These are phyloP conservation scores for Anthopleura sola DNA, from an alignment of 64 coral and sea anemone species.

Conservation along the genomic window DNA sequence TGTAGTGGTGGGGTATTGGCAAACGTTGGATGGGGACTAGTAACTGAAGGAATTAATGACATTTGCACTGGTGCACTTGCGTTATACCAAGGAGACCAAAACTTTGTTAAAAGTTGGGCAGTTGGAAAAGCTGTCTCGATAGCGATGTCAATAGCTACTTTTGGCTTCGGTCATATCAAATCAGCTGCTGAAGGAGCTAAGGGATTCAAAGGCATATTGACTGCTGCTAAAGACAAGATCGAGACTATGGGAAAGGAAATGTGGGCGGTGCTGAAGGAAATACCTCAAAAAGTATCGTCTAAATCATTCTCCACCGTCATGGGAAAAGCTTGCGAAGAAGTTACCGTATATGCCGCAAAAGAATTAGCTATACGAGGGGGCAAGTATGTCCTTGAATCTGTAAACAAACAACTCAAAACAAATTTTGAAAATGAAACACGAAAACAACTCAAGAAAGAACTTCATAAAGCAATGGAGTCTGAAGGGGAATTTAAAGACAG, in stretches of 20 bases:
- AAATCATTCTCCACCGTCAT: not conserved
- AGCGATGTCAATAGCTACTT: not conserved
- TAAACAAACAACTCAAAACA: not conserved
- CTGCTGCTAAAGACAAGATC: not conserved
- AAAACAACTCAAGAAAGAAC: not conserved
- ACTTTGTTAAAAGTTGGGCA: not conserved
- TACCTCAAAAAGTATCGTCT: not conserved
- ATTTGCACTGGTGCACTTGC: not conserved
- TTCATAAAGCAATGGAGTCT: not conserved
- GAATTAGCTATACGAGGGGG: not conserved
- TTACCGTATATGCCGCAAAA: not conserved
- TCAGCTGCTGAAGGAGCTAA: not conserved
- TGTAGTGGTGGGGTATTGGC: not conserved
- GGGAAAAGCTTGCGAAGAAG: not conserved
- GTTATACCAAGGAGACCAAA: not conserved
- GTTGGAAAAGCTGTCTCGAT: not conserved
- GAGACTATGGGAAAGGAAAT: not conserved
- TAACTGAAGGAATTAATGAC: constrained; percentile 19
- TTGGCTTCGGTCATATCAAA: not conserved
- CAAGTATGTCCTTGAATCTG: not conserved
- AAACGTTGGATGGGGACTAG: constrained; percentile 11
- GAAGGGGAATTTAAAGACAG: not conserved
- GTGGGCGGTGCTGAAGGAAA: not conserved
- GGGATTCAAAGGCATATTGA: not conserved
- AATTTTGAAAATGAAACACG: not conserved